Evolutionary conservation across 2,113 vertebrate genomes (phyloP).

Genomic region (Cromileptes altivelis): DNA sequence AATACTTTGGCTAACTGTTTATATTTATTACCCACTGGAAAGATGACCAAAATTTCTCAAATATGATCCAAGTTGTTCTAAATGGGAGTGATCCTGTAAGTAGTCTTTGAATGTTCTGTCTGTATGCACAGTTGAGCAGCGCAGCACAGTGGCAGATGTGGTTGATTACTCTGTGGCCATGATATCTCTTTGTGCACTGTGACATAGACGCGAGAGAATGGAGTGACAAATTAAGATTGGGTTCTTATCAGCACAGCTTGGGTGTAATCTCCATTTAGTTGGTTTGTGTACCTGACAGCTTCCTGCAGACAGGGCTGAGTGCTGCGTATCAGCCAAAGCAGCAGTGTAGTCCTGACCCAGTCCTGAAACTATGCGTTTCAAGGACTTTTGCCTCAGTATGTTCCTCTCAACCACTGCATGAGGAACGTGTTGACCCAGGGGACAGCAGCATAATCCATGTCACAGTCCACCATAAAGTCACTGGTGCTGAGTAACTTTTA

Average conservation of each 20-base stretch:
- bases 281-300: slow-evolving; percentile 35
- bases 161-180: not conserved
- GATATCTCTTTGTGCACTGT: slow-evolving; percentile 11
- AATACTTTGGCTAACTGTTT: no score
- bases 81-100: not conserved
- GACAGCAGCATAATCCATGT: slow-evolving; percentile 16
- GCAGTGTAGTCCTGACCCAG: not conserved
- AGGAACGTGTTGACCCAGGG: slow-evolving; percentile 13
- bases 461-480: slow-evolving; percentile 5
- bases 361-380: slow-evolving; percentile 9
- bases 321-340: slow-evolving; percentile 34
- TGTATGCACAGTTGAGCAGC: not conserved
- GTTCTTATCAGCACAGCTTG: slow-evolving; percentile 18
- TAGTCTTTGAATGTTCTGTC: not conserved
- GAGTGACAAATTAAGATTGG: slow-evolving; percentile 18
- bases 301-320: slow-evolving; percentile 27
- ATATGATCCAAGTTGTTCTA: not conserved
- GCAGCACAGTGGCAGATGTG: slow-evolving; percentile 4
- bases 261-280: slow-evolving; percentile 17
- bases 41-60: not conserved
- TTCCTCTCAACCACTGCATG: slow-evolving; percentile 11
- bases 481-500: slow-evolving; percentile 8
- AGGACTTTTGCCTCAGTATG: not conserved
- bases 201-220: slow-evolving; percentile 10
- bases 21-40: no score